Evolutionary conservation across 2,888 invertebrate species (phyloP).

Genomic region (Iphiclides podalirius): DNA sequence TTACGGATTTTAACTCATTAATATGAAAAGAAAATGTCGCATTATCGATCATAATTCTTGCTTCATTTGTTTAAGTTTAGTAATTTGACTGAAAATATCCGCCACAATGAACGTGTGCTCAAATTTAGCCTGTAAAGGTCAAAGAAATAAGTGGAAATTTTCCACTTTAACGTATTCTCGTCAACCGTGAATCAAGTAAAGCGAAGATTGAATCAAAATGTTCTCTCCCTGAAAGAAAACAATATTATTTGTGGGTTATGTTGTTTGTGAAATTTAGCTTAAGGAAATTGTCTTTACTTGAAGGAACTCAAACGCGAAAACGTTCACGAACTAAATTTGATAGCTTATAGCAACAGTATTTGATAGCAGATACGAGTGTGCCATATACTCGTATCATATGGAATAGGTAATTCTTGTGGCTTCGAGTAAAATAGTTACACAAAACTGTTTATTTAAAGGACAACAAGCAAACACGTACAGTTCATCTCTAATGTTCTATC

Average conservation of each 20-base stretch:
- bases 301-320: constrained; percentile 49
- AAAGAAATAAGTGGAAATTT: not conserved
- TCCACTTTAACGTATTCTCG: constrained; percentile 12
- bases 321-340: constrained; percentile 68
- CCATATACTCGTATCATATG: constrained; percentile 35
- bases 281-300: constrained; percentile 70
- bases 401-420: constrained; percentile 30
- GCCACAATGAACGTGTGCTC: not conserved
- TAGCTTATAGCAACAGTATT: constrained; percentile 67
- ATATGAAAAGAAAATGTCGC: no score
- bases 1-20: no score
- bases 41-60: no score
- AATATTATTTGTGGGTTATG: constrained; percentile 65
- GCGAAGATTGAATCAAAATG: constrained; percentile 49
- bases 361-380: constrained; percentile 49
- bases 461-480: no score
- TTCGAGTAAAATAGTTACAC: no score
- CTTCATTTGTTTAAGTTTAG: no score
- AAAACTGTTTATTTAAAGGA: no score
- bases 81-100: no score
- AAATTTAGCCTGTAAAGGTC: constrained; percentile 12
- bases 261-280: constrained; percentile 74
- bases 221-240: constrained; percentile 49
- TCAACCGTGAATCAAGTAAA: constrained; percentile 24
- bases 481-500: no score